A percentile compares a stretch with the other conserved stretches of the same genome.
Evolutionary conservation across 2,113 vertebrate genomes (phyloP).

Genomic region (Muntiacus reevesi): DNA sequence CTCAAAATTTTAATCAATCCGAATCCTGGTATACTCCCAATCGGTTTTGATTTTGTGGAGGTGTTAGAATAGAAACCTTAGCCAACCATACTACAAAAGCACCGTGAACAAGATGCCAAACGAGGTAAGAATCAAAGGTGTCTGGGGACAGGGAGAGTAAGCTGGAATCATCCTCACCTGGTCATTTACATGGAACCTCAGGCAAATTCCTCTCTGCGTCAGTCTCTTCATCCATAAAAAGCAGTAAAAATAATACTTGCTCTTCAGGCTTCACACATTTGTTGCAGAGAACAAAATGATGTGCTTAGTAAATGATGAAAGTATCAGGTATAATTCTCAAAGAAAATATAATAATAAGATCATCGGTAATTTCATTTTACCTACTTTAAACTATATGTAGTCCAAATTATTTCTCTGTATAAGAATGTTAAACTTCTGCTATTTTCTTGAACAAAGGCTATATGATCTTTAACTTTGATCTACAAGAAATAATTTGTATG

Average conservation of each 20-base stretch:
- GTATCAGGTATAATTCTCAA: neutral
- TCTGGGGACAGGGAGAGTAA: neutral
- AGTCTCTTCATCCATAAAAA: neutral
- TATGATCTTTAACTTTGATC: neutral
- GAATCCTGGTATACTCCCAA: neutral
- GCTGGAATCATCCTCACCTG: too few relatives aligned
- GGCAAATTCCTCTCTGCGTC: neutral
- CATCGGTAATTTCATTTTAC: neutral
- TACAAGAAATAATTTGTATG: neutral
- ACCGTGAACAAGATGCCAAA: neutral
- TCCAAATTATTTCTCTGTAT: neutral
- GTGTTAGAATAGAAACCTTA: slow-evolving; percentile 9
- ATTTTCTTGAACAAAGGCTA: neutral
- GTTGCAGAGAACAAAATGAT: neutral
- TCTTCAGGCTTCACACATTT: slow-evolving; percentile 25
- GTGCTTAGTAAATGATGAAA: neutral
- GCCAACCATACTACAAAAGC: neutral
- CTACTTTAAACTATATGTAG: neutral
- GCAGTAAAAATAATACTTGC: neutral
- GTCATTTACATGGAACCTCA: neutral
- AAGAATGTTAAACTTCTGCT: neutral
- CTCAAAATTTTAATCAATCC: neutral
- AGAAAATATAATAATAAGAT: neutral
- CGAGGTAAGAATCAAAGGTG: neutral
- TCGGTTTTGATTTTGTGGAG: neutral